A percentile compares a stretch with the other conserved stretches of the same genome.
phyloP scores from a whole-genome alignment of 2,888 invertebrate genomes.

The Trisateles emortualis region DNA sequence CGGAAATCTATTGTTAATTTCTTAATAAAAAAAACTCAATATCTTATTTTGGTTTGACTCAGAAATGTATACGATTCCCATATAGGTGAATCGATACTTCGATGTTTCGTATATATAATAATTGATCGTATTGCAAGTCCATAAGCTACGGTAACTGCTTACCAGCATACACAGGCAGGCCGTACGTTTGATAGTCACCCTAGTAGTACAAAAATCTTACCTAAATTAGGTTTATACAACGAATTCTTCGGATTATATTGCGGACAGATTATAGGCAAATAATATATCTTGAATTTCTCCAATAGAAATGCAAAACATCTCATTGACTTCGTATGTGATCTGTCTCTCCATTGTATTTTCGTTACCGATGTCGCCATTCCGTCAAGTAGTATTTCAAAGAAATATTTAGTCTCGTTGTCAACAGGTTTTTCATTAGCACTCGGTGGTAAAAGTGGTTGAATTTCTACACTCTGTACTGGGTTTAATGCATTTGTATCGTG shows the following conservation, averaged over 20 bases:
- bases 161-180: too few relatives aligned
- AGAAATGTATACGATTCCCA: too few relatives aligned
- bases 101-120: too few relatives aligned
- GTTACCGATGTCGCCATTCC: constrained; percentile 97
- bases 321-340: constrained; percentile 91
- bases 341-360: constrained; percentile 96
- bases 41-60: too few relatives aligned
- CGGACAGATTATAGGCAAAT: constrained; percentile 96
- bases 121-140: too few relatives aligned
- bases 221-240: constrained; percentile 93
- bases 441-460: constrained; percentile 92
- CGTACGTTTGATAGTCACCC: too few relatives aligned
- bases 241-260: constrained; percentile 93
- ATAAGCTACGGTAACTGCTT: too few relatives aligned
- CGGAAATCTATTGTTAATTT: too few relatives aligned
- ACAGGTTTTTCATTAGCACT: constrained; percentile 94
- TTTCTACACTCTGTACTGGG: constrained; percentile 93
- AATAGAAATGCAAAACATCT: constrained; percentile 96
- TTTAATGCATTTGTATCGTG: constrained; percentile 91
- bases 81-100: too few relatives aligned
- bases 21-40: too few relatives aligned
- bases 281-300: constrained; percentile 96
- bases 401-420: constrained; percentile 94
- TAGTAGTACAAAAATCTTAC: constrained; percentile 73
- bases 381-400: constrained; percentile 95